phyloP scores from a whole-genome alignment of 2,888 invertebrate species.

The Subacronicta megacephala region DNA sequence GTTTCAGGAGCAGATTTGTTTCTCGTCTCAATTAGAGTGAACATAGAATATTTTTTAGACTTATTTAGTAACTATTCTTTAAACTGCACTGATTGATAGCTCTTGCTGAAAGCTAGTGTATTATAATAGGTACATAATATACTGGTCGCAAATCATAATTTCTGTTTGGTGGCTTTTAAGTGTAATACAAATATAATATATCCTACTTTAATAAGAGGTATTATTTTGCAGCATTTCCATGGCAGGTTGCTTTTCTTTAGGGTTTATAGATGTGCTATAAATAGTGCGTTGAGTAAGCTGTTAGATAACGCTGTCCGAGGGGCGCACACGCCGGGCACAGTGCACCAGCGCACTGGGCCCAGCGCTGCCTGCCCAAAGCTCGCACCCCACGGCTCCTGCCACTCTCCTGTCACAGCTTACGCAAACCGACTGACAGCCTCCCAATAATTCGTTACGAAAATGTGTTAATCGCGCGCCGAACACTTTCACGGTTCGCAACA shows the following conservation, averaged over 20 bases:
- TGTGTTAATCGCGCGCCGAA: constrained; percentile 84
- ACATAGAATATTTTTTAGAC: constrained; percentile 24
- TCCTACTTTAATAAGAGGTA: background rate
- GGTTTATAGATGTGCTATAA: constrained; percentile 2
- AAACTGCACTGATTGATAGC: background rate
- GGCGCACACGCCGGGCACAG: constrained; percentile 27
- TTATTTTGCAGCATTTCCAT: background rate
- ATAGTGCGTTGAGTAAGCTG: constrained; percentile 13
- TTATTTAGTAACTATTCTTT: constrained; percentile 30
- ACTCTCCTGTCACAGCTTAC: constrained; percentile 89
- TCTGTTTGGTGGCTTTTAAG: background rate
- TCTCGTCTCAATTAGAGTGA: constrained; percentile 56
- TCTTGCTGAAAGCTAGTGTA: too few relatives aligned
- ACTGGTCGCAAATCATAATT: background rate
- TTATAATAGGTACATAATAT: background rate
- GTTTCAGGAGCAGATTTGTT: constrained; percentile 74
- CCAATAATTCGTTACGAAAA: constrained; percentile 88
- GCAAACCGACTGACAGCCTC: constrained; percentile 87
- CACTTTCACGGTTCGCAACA: constrained; percentile 86
- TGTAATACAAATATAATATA: background rate
- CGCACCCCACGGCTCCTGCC: constrained; percentile 82
- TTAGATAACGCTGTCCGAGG: constrained; percentile 65
- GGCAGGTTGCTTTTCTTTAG: constrained; percentile 1
- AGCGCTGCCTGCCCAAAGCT: constrained; percentile 58
- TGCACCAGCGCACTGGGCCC: constrained; percentile 30